Evolutionary conservation across 2,113 vertebrate species (phyloP), one percentile per base, ranked within the genome.

Genomic region (Coryphaenoides rupestris): DNA sequence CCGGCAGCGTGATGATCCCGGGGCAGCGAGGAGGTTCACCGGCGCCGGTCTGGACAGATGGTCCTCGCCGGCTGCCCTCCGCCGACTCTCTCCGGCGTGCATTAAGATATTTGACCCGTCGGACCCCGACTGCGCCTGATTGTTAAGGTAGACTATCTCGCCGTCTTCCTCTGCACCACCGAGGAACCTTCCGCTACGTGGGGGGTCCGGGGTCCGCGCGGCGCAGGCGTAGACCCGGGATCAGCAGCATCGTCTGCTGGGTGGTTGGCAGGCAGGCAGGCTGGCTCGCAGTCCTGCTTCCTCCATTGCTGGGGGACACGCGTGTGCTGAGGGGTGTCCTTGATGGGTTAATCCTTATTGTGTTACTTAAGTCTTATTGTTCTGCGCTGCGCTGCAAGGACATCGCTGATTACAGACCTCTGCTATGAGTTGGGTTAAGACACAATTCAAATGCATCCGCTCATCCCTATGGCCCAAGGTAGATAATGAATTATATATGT

Each of bases 1-100:
- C 76, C n/a, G 55, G 60, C 66, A 58, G 47, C 71, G 68, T 71
- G 73, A 75, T 66, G 71, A 79, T 71, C 65, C 71, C 66, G 65
- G 58, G 19, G 73, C 33, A 22, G 73, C 33, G 9, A 80, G 73
- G 74, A 50, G 63, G 70, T n/a, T n/a, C 12, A 40, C 33, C 33
- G 33, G 19, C 58, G 62, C 57, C 3, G 47, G 60, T 56, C 15
- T 45, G 13, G 47, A 75, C 82, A 81, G 76, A 79, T 84, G 76
- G 76, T 60, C 69, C 9, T 40, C 33, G 9, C 33, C 13, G 13
- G 9, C 33, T n/a, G 13, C 13, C 9, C 33, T 40, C 33, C 13
- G 33, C 33, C 9, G 33, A 40, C 33, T 10, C 33, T 10, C 33
- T 10, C 33, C 33, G 0, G 13, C 9, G 33, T 40, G 24, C 55